Evolutionary conservation across 2,797 vertebrate genomes (phyloP).

Genomic region (Carapus acus): DNA sequence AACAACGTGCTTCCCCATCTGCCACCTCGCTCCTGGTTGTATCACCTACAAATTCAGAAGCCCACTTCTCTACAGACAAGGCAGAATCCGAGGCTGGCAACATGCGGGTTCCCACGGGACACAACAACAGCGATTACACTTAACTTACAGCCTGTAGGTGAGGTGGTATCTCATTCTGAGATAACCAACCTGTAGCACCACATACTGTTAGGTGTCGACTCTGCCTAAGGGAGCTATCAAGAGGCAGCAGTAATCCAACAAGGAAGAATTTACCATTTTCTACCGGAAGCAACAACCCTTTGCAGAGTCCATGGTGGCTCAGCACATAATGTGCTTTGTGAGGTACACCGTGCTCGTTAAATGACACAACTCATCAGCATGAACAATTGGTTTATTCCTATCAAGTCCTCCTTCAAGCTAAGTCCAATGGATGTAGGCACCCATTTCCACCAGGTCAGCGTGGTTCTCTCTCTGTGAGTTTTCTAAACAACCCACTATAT

Average conservation of each 20-base stretch:
- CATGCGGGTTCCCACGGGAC: constrained; percentile 36
- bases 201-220: constrained; percentile 40
- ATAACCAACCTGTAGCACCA: constrained; percentile 39
- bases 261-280: constrained; percentile 32
- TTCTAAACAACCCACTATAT: too few species aligned
- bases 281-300: constrained; percentile 20
- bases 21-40: constrained; percentile 8
- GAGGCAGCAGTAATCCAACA: constrained; percentile 31
- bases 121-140: constrained; percentile 48
- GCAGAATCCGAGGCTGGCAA: constrained; percentile 10
- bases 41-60: constrained; percentile 19
- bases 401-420: constrained; percentile 17
- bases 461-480: background rate
- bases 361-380: constrained; percentile 29
- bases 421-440: constrained; percentile 17
- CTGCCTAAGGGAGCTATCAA: constrained; percentile 38
- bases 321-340: constrained; percentile 25
- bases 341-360: constrained; percentile 33
- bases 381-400: constrained; percentile 17
- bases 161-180: constrained; percentile 51
- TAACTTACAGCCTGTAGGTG: constrained; percentile 50
- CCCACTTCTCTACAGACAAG: constrained; percentile 27
- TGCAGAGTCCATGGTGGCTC: constrained; percentile 23
- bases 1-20: constrained; percentile 23
- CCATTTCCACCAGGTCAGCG: constrained; percentile 30